These are phyloP conservation scores for Corynorhinus townsendii DNA, from an alignment of 2,113 vertebrate species.

Conservation along the genomic window DNA sequence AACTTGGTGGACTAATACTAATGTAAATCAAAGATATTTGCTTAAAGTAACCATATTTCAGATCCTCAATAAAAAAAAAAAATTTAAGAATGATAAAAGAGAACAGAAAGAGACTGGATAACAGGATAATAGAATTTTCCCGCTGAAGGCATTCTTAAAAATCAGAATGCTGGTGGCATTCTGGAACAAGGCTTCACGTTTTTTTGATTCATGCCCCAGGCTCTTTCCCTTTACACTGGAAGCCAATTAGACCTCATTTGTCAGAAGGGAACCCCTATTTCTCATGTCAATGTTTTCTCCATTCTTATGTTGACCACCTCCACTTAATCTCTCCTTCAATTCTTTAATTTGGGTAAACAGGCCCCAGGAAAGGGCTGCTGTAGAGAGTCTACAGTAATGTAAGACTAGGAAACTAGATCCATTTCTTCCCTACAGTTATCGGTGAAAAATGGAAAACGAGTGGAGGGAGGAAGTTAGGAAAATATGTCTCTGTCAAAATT, in stretches of 20 bases:
- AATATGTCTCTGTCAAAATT: slow-evolving; percentile 7
- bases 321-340: background rate
- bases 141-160: background rate
- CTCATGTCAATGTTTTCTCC: background rate
- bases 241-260: background rate
- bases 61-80: background rate
- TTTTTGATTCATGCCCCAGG: background rate
- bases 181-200: background rate
- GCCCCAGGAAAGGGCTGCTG: background rate
- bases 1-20: background rate
- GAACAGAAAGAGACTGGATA: background rate
- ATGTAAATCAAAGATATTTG: background rate
- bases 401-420: background rate
- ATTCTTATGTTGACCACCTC: background rate
- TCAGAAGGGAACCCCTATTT: background rate
- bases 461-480: background rate
- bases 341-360: slow-evolving; percentile 6
- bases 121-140: slow-evolving; percentile 24
- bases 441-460: background rate
- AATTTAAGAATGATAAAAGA: background rate
- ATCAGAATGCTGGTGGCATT: background rate
- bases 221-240: background rate
- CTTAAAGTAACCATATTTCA: background rate
- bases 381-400: background rate
- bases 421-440: background rate